A percentile compares a stretch with the other conserved stretches of the same genome.
These are phyloP conservation scores for Buceros bicornis DNA, from an alignment of 2,797 vertebrate species.

Conservation along the genomic window DNA sequence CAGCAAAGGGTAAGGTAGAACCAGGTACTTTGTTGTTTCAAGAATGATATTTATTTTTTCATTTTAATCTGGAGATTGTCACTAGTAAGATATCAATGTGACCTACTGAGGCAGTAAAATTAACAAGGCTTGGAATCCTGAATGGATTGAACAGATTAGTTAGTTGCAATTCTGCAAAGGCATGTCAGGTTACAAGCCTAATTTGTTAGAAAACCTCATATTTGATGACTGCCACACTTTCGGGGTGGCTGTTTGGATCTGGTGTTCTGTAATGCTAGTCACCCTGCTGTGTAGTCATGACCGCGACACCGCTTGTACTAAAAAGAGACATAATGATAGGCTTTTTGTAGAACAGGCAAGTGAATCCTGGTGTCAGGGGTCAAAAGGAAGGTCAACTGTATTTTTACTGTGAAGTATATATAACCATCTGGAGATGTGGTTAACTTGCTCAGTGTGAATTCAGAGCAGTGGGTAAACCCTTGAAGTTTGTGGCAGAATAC, in stretches of 20 bases:
- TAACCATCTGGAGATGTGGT: background rate
- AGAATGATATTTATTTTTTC: background rate
- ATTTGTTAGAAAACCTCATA: background rate
- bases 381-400: background rate
- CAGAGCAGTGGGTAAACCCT: background rate
- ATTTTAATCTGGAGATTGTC: background rate
- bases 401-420: background rate
- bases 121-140: background rate
- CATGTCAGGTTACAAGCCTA: background rate
- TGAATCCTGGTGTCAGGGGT: background rate
- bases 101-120: background rate
- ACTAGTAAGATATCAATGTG: background rate
- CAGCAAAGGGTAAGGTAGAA: background rate
- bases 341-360: background rate
- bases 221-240: background rate
- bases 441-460: background rate
- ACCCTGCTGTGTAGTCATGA: background rate
- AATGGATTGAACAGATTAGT: background rate
- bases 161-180: background rate
- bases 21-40: background rate
- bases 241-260: background rate
- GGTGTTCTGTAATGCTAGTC: background rate
- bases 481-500: background rate
- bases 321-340: background rate
- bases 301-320: background rate